phyloP scores from a whole-genome alignment of 1,140 invertebrate species.

The Plectrocnemia conspersa region DNA sequence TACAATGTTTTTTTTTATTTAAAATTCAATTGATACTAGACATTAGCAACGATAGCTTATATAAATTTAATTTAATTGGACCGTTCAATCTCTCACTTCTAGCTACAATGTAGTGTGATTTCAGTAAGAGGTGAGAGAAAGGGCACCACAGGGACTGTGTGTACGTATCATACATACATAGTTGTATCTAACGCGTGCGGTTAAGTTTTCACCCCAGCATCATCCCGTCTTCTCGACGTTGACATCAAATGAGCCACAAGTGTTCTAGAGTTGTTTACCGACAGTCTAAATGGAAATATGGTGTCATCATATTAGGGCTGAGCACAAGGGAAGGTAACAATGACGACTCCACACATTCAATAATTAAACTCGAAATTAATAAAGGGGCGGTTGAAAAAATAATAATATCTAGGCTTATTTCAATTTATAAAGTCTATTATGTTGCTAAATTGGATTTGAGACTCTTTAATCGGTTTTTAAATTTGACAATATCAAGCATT shows the following conservation, averaged over 20 bases:
- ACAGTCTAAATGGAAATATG: slow-evolving; percentile 35
- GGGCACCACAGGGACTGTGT: background rate
- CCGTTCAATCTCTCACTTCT: background rate
- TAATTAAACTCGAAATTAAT: slow-evolving; percentile 11
- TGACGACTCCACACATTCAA: background rate
- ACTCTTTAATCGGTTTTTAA: no score
- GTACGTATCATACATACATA: background rate
- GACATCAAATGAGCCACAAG: slow-evolving; percentile 33
- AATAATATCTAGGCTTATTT: background rate
- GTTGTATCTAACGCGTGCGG: background rate
- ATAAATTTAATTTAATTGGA: background rate
- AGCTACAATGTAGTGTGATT: background rate
- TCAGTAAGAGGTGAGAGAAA: background rate
- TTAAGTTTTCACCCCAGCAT: background rate
- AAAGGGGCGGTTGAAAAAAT: background rate
- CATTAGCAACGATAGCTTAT: background rate
- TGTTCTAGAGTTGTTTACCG: slow-evolving; percentile 34
- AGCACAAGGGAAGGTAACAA: background rate
- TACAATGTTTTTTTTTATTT: background rate
- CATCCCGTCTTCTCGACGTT: slow-evolving; percentile 6
- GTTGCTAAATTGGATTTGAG: no score
- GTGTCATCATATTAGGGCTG: slow-evolving; percentile 33
- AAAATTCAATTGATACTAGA: background rate
- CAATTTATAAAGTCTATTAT: no score
- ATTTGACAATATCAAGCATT: background rate